Percentiles rank a stretch among this genome's conserved stretches.
phyloP scores from a whole-genome alignment of 1,140 invertebrate species.

The Drosophila pectinifera region DNA sequence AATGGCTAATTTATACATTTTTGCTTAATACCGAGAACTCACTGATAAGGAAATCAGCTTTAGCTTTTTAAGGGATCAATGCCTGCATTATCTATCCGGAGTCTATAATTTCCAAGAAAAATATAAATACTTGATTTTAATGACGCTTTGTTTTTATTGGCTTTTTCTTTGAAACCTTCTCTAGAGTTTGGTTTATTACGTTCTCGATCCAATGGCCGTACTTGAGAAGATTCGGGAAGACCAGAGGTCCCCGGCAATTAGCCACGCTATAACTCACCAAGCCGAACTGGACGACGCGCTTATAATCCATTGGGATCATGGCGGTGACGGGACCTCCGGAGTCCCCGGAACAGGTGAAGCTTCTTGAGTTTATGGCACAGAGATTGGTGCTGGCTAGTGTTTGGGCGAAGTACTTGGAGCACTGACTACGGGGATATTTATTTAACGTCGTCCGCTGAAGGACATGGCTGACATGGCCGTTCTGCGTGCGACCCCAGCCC shows the following conservation, averaged over 20 bases:
- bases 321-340: not conserved
- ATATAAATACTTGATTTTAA: too few relatives aligned
- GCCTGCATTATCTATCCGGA: not conserved
- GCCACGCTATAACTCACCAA: not conserved
- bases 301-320: not conserved
- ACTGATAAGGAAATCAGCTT: not conserved
- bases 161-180: not conserved
- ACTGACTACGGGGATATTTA: not conserved
- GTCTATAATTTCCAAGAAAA: not conserved
- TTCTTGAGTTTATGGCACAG: not conserved
- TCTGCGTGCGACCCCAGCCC: not conserved
- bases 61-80: not conserved
- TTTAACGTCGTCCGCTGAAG: slow-evolving; percentile 1
- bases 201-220: slow-evolving; percentile 5
- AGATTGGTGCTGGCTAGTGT: not conserved
- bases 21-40: too few relatives aligned
- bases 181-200: not conserved
- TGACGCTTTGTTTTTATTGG: too few relatives aligned
- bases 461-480: not conserved
- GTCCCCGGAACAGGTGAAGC: not conserved
- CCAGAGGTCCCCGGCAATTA: not conserved
- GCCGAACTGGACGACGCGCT: not conserved
- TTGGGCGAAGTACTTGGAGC: not conserved
- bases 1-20: not conserved
- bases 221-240: slow-evolving; percentile 1